Base-by-base conservation (phyloP, 2,888 invertebrate genomes). In the Mongoloraphidia duomilia region DNA sequence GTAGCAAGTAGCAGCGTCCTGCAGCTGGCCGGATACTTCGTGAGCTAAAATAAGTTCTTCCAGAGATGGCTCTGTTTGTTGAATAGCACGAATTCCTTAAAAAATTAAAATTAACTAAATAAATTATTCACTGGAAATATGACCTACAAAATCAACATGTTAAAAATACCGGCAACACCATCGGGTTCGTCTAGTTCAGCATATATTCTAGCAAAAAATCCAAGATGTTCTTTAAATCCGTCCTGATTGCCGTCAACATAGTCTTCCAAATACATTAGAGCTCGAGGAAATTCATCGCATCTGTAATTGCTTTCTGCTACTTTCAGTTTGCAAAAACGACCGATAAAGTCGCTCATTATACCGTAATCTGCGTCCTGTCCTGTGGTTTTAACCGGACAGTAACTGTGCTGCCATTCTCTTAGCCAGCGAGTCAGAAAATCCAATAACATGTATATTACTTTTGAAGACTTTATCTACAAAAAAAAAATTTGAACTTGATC, bases 101-200 rank as follows among this genome's bases (percentile, higher is more conserved):
- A 49, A 26, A 46, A 34, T 6, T 40, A 35, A 44, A 34, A 38
- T 5, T 38, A n/a, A 38, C 13, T 38, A 3, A 12, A 6, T 38
- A 38, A 2, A 38, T 38, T 38, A 12, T 8, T 13, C n/a, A 6
- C 3, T 1, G 13, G 8, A 38, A 38, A 38, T 9, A 3, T n/a
- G 13, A 4, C 5, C 12, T 44, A 41, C 13, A 43, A 39, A 40
- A 43, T n/a, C 9, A 2, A 4, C 11, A 9, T 35, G 9, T 36
- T 11, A 38, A 47, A 49, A 36, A 36, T 71, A 64, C 86, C 94
- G 54, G 85, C 80, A 0, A 95, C 86, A 9, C 90, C 88, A 65
- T 96, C 95, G 0, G 91, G 81, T 63, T 96, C 94, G 64, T 91
- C 86, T 53, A 96, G 65, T 52, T 86, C 76, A 0, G 88, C 85